Conservation (phyloP, 64 coral and sea anemone species). For the Stichodactyla helianthus region DNA sequence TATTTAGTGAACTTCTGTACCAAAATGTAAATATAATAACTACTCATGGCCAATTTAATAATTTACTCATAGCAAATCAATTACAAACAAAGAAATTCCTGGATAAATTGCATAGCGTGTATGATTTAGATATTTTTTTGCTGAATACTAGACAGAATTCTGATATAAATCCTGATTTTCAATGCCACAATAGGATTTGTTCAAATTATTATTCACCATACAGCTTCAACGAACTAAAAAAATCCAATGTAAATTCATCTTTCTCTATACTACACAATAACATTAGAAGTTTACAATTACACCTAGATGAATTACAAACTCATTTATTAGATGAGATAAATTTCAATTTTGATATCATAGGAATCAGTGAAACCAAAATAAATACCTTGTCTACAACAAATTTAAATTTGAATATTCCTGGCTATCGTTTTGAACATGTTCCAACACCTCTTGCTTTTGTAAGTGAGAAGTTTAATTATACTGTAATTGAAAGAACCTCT, state of each 20-base stretch:
- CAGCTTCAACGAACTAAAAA: neutral
- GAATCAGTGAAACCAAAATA: neutral
- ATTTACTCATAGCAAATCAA: neutral
- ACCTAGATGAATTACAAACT: conserved; percentile 31
- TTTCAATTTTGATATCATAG: too few relatives aligned
- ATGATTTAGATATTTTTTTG: conserved; percentile 13
- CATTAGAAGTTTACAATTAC: conserved; percentile 24
- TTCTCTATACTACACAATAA: neutral
- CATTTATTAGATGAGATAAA: conserved; percentile 44
- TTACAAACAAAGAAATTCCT: neutral
- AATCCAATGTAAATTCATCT: conserved; percentile 22
- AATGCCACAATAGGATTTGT: neutral
- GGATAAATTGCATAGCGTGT: neutral
- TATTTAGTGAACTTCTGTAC: neutral
- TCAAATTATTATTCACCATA: too few relatives aligned
- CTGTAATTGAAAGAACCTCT: neutral
- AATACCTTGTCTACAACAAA: neutral
- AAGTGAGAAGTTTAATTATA: neutral
- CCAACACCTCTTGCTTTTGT: conserved; percentile 4
- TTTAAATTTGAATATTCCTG: conserved; percentile 34
- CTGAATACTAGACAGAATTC: neutral
- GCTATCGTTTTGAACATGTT: conserved; percentile 21
- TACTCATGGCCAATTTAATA: neutral
- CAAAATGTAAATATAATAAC: neutral
- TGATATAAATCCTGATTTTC: conserved; percentile 35